These are phyloP conservation scores for Urocynchramus pylzowi DNA, from an alignment of 2,113 vertebrate species.

Conservation along the genomic window DNA sequence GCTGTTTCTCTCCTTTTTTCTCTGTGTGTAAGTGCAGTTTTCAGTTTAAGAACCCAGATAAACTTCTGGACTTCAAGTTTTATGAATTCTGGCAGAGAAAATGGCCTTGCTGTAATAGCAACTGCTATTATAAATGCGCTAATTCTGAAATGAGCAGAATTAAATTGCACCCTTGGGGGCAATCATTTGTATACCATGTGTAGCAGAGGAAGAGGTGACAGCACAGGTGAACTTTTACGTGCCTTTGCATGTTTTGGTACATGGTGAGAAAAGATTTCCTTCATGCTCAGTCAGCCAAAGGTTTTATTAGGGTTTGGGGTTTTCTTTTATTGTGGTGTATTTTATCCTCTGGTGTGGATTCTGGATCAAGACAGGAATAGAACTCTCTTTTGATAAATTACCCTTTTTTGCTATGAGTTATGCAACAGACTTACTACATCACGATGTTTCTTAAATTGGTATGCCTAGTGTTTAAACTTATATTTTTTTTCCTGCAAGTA, in stretches of 20 bases:
- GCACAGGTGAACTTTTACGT: slow-evolving; percentile 48
- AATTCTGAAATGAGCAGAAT: slow-evolving; percentile 66
- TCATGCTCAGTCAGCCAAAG: background rate
- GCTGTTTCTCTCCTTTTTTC: background rate
- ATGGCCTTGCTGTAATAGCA: slow-evolving; percentile 54
- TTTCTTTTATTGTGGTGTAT: background rate
- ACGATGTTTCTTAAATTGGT: background rate
- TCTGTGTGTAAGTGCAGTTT: background rate
- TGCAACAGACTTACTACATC: background rate
- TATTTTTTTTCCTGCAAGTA: background rate
- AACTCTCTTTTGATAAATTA: background rate
- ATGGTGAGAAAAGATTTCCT: background rate
- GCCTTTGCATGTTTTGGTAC: slow-evolving; percentile 32
- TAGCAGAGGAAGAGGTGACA: background rate
- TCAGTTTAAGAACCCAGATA: slow-evolving; percentile 24
- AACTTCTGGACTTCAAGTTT: background rate
- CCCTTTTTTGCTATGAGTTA: background rate
- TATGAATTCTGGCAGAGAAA: slow-evolving; percentile 62
- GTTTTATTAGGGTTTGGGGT: background rate
- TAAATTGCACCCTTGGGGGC: slow-evolving; percentile 47
- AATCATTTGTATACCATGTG: slow-evolving; percentile 31
- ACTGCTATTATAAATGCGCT: too few species aligned
- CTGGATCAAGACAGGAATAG: slow-evolving; percentile 15
- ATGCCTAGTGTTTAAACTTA: background rate
- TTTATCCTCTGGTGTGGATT: background rate